Evolutionary conservation across 2,113 vertebrate genomes (phyloP).

Genomic region (Promerops cafer): DNA sequence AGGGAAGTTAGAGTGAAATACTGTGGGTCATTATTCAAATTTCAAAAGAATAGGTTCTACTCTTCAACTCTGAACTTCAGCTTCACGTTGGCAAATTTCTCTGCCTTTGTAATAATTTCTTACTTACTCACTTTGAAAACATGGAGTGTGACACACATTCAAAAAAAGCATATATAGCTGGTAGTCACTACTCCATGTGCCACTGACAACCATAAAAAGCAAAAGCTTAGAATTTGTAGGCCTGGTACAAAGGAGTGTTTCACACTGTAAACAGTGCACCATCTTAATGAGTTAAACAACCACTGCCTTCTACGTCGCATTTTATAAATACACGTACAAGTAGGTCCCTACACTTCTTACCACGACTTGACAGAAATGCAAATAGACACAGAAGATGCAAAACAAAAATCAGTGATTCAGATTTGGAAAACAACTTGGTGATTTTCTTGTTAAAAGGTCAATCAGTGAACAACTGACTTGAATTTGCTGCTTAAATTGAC

Average conservation of each 20-base stretch:
- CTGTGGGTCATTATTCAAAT: background rate
- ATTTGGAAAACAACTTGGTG: background rate
- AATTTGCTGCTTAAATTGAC: background rate
- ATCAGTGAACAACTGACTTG: background rate
- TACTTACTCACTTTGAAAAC: background rate
- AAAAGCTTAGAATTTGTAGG: background rate
- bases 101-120: background rate
- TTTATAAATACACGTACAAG: background rate
- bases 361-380: background rate
- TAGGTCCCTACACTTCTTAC: background rate
- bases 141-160: background rate
- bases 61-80: background rate
- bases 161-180: background rate
- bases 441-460: background rate
- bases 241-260: background rate
- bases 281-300: background rate
- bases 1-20: background rate
- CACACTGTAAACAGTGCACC: background rate
- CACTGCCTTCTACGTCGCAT: background rate
- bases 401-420: background rate
- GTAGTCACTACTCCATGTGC: background rate
- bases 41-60: background rate
- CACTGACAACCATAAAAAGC: background rate
- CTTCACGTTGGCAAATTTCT: background rate
- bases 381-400: background rate